Base-by-base conservation (phyloP, 2,888 invertebrate genomes). In the Microctonus hyperodae region DNA sequence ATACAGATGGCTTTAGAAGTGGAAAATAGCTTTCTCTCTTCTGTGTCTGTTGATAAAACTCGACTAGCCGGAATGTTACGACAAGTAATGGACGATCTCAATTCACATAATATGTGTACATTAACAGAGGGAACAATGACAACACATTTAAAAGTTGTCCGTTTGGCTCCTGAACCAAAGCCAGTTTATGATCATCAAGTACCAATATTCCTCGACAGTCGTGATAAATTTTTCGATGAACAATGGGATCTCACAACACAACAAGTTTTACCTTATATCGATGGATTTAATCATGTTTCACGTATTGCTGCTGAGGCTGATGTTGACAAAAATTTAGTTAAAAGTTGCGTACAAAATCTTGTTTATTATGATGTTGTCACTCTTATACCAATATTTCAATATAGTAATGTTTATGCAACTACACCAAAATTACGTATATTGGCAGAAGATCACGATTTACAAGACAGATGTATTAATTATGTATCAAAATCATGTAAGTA, bases 161-260 rank as follows among this genome's bases (percentile, higher is more conserved):
- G 90, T 75, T 88, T 93, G 16, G 90, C 93, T 65, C 89, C 90
- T 11, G 94, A 96, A 81, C 96, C 97, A 0, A 87, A 89, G 0
- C 87, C 89, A 2, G 95, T 97, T 0, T 87, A 90, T 67, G 96
- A 96, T 83, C 92, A 95, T 82, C 93, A 96, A 85, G 97, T 98
- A 1, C 97, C 97, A 0, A 90, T 97, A 62, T 88, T 97, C 74
- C 85, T 91, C 23, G 90, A 90, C 1, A 89, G 90, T 60, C 85
- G 89, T 11, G 88, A 89, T 70, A 86, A 88, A 22, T 89, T 90
- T 33, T 88, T 89, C 57, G 86, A 88, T 5, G 90, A 92, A 48
- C 91, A 93, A 69, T 97, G 97, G 96, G 97, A 97, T 81, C 88
- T 97, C 35, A 97, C 97, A 0, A 97, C 97, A 0, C 92, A 95